These are phyloP conservation scores for Hippocampus comes DNA, from an alignment of 2,113 vertebrate genomes.

Conservation along the genomic window DNA sequence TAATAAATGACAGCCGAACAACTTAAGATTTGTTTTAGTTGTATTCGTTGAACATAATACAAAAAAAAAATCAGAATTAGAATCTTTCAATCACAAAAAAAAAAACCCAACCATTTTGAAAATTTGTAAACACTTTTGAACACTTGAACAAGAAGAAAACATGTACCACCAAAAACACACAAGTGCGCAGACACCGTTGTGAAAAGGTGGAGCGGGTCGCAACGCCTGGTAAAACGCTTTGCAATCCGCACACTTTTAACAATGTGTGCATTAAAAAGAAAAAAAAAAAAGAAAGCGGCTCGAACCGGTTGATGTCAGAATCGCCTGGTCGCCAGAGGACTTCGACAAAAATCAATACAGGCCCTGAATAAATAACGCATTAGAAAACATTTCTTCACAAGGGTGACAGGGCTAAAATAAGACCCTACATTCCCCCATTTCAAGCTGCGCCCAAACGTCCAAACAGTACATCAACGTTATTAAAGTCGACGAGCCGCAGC, in stretches of 20 bases:
- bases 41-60: too few species aligned
- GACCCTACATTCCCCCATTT: constrained; percentile 5
- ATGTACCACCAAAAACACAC: too few species aligned
- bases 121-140: too few species aligned
- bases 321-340: constrained; percentile 42
- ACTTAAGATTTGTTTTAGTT: too few species aligned
- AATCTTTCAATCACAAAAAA: too few species aligned
- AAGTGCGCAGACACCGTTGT: too few species aligned
- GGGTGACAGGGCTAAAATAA: constrained; percentile 16
- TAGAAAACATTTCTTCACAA: constrained; percentile 36
- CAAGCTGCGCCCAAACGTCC: neutral
- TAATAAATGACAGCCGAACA: too few species aligned
- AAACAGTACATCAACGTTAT: constrained; percentile 3
- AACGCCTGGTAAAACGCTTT: constrained; percentile 4
- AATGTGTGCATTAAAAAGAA: constrained; percentile 11
- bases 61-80: too few species aligned
- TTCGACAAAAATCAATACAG: constrained; percentile 56
- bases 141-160: too few species aligned
- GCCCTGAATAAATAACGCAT: constrained; percentile 52
- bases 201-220: too few species aligned
- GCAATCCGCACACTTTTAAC: constrained; percentile 13
- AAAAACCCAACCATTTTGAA: too few species aligned
- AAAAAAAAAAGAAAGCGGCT: constrained; percentile 31
- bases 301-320: constrained; percentile 46
- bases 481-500: constrained; percentile 1